phyloP scores from a whole-genome alignment of 1,140 invertebrate genomes.

The Aporrectodea caliginosa region DNA sequence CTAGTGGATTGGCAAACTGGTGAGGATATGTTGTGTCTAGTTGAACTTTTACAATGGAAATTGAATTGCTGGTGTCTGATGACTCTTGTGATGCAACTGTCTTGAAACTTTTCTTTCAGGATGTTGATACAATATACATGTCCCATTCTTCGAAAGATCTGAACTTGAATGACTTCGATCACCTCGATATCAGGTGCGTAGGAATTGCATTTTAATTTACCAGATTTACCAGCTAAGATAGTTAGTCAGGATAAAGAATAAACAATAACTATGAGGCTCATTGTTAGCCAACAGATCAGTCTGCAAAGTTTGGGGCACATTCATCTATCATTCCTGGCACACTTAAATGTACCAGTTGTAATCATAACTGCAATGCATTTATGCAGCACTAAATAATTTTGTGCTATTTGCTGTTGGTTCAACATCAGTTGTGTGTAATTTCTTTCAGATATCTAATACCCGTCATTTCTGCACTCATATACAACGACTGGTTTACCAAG shows the following conservation, averaged over 20 bases:
- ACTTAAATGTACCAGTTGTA: too few relatives aligned
- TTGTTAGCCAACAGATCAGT: neutral
- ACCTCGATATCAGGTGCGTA: neutral
- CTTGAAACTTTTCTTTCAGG: neutral
- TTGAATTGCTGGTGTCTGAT: too few relatives aligned
- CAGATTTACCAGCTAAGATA: neutral
- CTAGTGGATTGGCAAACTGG: too few relatives aligned
- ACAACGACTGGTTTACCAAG: neutral
- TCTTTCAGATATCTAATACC: neutral
- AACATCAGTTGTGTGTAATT: too few relatives aligned
- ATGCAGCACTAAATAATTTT: too few relatives aligned
- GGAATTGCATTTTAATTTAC: neutral
- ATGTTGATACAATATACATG: neutral
- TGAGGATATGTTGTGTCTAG: too few relatives aligned
- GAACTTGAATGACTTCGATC: neutral
- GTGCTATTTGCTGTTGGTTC: too few relatives aligned
- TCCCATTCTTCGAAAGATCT: neutral
- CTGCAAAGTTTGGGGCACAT: neutral
- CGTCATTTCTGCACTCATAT: neutral
- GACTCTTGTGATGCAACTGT: too few relatives aligned
- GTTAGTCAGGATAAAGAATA: neutral
- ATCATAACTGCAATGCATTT: too few relatives aligned
- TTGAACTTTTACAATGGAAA: too few relatives aligned
- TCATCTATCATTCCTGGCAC: neutral
- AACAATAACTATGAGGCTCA: neutral